These are phyloP conservation scores for Fukomys damarensis DNA, from an alignment of 2,113 vertebrate species.

Conservation along the genomic window DNA sequence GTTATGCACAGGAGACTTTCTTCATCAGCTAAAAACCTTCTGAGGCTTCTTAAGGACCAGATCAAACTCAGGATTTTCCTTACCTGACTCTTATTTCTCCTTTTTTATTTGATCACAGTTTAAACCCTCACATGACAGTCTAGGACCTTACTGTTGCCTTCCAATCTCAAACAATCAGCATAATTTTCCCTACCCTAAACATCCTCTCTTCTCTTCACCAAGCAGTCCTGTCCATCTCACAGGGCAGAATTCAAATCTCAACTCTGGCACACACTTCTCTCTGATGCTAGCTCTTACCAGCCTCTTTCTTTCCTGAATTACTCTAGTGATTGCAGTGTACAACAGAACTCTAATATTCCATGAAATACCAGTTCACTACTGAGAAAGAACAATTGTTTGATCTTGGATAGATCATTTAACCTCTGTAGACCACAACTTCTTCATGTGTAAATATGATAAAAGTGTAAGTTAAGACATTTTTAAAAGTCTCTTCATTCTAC, in stretches of 20 bases:
- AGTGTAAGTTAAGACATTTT: background rate
- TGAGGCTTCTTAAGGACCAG: background rate
- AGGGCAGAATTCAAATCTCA: background rate
- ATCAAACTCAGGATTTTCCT: constrained; percentile 8
- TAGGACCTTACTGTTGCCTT: background rate
- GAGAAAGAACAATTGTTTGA: background rate
- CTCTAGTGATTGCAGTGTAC: background rate
- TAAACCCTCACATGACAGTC: background rate
- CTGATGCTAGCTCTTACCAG: background rate
- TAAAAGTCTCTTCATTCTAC: background rate
- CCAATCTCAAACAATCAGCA: background rate
- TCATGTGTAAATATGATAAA: background rate
- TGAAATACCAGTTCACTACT: background rate
- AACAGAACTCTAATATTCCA: background rate
- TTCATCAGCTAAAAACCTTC: background rate
- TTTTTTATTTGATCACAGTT: background rate
- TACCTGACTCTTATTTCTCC: background rate
- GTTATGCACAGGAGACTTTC: background rate
- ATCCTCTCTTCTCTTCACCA: background rate
- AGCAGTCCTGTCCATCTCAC: background rate
- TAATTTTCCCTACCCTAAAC: background rate
- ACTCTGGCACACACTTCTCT: background rate
- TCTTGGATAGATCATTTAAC: background rate
- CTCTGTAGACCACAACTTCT: background rate
- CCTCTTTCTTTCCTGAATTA: background rate